Base-by-base conservation (phyloP, 2,888 invertebrate genomes). In the Agriopis aurantiaria region DNA sequence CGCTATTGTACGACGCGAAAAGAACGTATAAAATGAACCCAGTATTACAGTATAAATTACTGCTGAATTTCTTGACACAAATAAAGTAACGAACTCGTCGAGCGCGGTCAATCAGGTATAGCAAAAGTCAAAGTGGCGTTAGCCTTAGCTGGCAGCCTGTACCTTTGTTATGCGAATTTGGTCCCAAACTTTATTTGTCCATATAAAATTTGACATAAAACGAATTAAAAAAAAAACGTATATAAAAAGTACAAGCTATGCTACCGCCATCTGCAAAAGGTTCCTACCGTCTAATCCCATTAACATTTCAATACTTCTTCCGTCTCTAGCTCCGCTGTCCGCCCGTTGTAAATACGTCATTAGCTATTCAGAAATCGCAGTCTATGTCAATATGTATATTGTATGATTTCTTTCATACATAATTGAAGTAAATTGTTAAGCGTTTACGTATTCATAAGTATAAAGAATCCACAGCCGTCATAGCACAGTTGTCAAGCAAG, bases 401-500 rank as follows among this genome's bases (percentile, higher is more conserved):
- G 58, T 33, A 48, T 33, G n/a, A 33, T 8, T 33, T 17, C 43
- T 46, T 58, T 33, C 8, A 46, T 23, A 33, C 58, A 41, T 33
- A 12, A 33, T 23, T n/a, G 8, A 46, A 2, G n/a, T 46, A 23
- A 58, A 58, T 33, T 58, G 33, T 58, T 46, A 14, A 46, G 14
- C 12, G 46, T 23, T 5, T 58, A 46, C 12, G 17, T 45, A 23
- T 6, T 17, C 5, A 23, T 12, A 17, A 12, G 46, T 23, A 58
- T 11, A 11, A 5, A 12, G 46, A 46, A 33, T 33, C 23, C 33
- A 12, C 58, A 33, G 46, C 46, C 33, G 46, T 33, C 8, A 23
- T 14, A n/a, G 23, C 0, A n/a, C 58, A 33, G 58, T 58, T n/a
- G 58, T 33, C 58, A 58, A 48, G 33, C 58, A 46, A 58, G 12